Conservation (phyloP, 2,888 invertebrate genomes). For the Apotomis betuletana region DNA sequence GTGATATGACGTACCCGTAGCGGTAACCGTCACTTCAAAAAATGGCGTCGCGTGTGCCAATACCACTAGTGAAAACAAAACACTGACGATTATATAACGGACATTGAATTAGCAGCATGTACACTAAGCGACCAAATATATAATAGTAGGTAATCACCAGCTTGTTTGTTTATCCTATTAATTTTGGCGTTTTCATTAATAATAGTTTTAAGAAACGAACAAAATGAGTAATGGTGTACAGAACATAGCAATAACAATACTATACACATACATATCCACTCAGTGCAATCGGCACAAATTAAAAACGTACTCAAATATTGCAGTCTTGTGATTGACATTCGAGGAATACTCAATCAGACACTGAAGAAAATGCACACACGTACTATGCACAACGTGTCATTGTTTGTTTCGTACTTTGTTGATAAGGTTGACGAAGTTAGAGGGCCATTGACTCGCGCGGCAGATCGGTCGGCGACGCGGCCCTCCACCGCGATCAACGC, state of each 20-base stretch:
- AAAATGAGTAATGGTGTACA: not conserved
- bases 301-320: not conserved
- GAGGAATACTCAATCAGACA: constrained; percentile 4
- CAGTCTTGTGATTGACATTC: not conserved
- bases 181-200: too few relatives aligned
- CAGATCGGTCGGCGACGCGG: constrained; percentile 38
- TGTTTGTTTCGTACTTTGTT: constrained; percentile 32
- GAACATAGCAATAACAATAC: too few relatives aligned
- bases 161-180: too few relatives aligned
- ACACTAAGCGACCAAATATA: too few relatives aligned
- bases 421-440: constrained; percentile 38
- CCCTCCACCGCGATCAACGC: constrained; percentile 14
- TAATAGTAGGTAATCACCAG: too few relatives aligned
- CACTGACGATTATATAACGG: not conserved
- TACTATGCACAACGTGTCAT: constrained; percentile 16
- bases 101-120: not conserved
- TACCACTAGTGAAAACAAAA: constrained; percentile 2
- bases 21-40: constrained; percentile 1
- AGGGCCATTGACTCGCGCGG: constrained; percentile 38
- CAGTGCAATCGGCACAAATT: too few relatives aligned
- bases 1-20: constrained; percentile 11
- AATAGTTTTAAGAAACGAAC: not conserved
- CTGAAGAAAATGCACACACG: constrained; percentile 14
- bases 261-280: too few relatives aligned
- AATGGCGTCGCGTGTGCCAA: constrained; percentile 18